Evolutionary conservation across 2,113 vertebrate species (phyloP).

Genomic region (Sorex araneus): DNA sequence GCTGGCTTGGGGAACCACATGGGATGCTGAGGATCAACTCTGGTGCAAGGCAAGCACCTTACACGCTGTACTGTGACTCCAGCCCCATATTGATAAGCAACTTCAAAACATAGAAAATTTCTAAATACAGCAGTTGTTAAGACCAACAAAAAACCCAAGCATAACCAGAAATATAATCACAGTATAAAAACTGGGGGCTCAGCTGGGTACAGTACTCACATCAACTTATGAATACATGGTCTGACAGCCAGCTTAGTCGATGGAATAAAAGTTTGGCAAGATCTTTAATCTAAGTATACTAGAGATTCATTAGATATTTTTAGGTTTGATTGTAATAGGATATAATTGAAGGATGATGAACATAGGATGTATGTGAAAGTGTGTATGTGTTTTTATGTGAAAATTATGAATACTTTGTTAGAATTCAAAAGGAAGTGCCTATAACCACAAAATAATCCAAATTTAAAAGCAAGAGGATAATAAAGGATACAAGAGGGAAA

Average conservation of each 20-base stretch:
- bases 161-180: not conserved
- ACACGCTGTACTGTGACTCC: too few species aligned
- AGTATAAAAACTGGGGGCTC: not conserved
- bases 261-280: not conserved
- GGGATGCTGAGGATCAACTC: too few species aligned
- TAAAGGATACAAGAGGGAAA: too few species aligned
- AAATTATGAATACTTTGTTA: conserved; percentile 6
- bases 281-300: conserved; percentile 2
- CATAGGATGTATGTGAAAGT: not conserved
- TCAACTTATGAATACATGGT: not conserved
- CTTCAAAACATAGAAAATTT: conserved; percentile 4
- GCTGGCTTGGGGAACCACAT: too few species aligned
- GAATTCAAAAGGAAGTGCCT: conserved; percentile 9
- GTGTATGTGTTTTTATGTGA: not conserved
- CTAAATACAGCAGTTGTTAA: conserved; percentile 9
- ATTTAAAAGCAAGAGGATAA: too few species aligned
- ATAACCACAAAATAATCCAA: not conserved
- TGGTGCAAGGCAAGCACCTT: too few species aligned
- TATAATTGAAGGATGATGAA: not conserved
- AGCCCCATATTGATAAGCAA: not conserved
- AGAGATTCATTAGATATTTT: not conserved
- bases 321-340: not conserved
- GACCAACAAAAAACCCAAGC: not conserved
- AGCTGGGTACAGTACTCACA: not conserved
- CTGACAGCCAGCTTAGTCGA: not conserved